These are phyloP conservation scores for Petrocephalus schoutedeni DNA, from an alignment of 2,797 vertebrate genomes.

Conservation along the genomic window DNA sequence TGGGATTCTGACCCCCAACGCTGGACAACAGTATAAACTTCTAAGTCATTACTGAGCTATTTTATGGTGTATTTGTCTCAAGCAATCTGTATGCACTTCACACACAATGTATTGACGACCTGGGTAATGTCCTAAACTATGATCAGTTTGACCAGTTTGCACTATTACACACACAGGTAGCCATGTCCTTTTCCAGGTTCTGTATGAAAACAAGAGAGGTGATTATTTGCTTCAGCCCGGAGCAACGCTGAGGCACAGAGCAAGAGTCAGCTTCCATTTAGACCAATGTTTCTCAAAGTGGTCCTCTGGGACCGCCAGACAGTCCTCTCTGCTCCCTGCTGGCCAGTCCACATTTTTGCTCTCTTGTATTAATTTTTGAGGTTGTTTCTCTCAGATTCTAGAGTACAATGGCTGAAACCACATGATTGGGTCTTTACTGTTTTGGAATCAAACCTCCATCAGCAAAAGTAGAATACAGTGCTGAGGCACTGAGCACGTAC, in stretches of 20 bases:
- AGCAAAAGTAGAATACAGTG: neutral
- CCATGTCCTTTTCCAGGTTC: neutral
- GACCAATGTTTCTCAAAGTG: neutral
- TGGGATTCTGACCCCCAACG: too few species aligned
- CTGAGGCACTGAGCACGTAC: neutral
- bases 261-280: neutral
- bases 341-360: neutral
- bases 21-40: neutral
- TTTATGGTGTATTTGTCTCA: neutral
- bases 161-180: neutral
- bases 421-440: neutral
- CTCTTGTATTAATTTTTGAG: neutral
- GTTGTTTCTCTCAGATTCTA: neutral
- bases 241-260: neutral
- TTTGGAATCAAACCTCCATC: neutral
- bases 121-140: neutral
- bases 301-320: neutral
- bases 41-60: neutral
- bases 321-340: neutral
- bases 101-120: neutral
- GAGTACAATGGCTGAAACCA: neutral
- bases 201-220: neutral
- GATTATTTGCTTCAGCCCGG: neutral
- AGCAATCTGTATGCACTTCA: neutral
- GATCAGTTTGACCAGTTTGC: neutral